Percentiles rank a stretch among this genome's conserved stretches.
These are phyloP conservation scores for Rhyacophila brunnea DNA, from an alignment of 1,140 invertebrate species.

Conservation along the genomic window DNA sequence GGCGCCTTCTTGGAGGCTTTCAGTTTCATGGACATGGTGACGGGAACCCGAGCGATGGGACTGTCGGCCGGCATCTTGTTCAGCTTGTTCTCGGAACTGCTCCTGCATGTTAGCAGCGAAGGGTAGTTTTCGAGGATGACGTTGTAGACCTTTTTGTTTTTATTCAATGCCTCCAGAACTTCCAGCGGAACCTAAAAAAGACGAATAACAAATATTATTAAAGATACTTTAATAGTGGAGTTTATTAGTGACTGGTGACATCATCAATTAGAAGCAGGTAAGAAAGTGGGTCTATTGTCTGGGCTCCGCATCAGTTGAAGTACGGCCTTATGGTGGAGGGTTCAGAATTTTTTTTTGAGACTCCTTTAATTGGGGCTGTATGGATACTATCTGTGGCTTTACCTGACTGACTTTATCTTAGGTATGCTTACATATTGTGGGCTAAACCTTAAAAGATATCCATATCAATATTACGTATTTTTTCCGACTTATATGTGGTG, in stretches of 20 bases:
- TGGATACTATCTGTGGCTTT: no score
- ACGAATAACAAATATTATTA: background rate
- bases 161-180: slow-evolving; percentile 62
- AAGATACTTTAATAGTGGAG: no score
- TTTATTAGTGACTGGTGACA: background rate
- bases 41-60: slow-evolving; percentile 48
- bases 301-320: no score
- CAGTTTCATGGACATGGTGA: slow-evolving; percentile 63
- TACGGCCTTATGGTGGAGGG: no score
- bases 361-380: no score
- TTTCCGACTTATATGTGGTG: no score
- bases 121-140: slow-evolving; percentile 74
- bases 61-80: slow-evolving; percentile 53
- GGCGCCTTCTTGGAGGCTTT: slow-evolving; percentile 49
- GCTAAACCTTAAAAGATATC: no score
- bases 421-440: no score
- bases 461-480: no score
- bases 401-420: no score
- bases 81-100: slow-evolving; percentile 64
- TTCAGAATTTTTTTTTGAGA: no score
- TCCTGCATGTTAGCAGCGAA: slow-evolving; percentile 62
- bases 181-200: slow-evolving; percentile 59
- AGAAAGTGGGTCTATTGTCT: no score
- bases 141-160: slow-evolving; percentile 66
- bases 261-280: background rate